Base-by-base conservation (phyloP, 2,888 invertebrate species). In the Timema cristinae region DNA sequence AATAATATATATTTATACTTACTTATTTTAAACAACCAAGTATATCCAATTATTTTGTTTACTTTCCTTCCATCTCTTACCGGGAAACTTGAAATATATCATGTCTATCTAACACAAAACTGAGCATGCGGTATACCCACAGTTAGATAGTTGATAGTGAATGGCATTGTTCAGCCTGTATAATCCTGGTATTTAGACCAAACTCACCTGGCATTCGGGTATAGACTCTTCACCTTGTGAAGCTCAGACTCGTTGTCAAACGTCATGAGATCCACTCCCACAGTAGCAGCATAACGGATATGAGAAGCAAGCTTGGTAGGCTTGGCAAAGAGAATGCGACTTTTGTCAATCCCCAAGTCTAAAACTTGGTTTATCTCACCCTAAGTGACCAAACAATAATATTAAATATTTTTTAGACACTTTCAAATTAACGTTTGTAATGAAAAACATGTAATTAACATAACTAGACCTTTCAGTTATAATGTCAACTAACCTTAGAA, bases 211-310 rank as follows among this genome's bases (percentile, higher is more conserved):
- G 97, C 95, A 68, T 88, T 84, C 61, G 96, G 94, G 86, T 90
- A 91, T 74, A 90, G 82, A 77, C 89, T 88, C 81, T 94, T 93
- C 79, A 97, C 88, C 85, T 98, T 98, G 81, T 92, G 87, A 74
- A 98, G 88, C 83, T 98, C 98, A 71, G 89, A 89, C 83, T 95
- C 95, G 78, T 94, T 97, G 85, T 98, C 98, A 81, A 96, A 97
- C 48, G 97, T 97, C 91, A 97, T 95, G 73, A 89, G 86, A 78
- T 88, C 85, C 50, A 98, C 92, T 16, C 91, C 89, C 50, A 87
- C 86, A 68, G 89, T 86, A 32, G 89, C 87, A 69, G 97, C 94
- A 84, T 92, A 91, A 67, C 91, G 89, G 80, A 98, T 90, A 83
- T 96, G 96, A 67, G 95, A 95, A 67, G 90, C 89, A 78, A 94